Percentiles rank a stretch among this genome's conserved stretches.
phyloP scores from a whole-genome alignment of 2,113 vertebrate species.

The Calidris pugnax region DNA sequence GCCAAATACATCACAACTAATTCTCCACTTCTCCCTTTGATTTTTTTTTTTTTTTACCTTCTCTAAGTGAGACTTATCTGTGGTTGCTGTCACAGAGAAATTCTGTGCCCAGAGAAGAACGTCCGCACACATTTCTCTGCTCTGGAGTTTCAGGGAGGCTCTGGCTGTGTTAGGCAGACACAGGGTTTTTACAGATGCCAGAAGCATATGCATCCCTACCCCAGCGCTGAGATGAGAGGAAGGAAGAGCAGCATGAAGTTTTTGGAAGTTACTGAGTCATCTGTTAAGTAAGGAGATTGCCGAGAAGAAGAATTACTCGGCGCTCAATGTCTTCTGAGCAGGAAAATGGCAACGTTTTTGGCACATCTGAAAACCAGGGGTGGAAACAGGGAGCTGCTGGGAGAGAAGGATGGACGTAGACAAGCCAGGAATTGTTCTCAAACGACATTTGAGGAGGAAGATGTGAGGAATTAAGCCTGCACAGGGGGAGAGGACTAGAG shows the following conservation, averaged over 20 bases:
- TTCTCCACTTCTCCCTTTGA: neutral
- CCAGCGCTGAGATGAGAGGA: constrained; percentile 7
- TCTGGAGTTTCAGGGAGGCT: neutral
- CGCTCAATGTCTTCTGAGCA: neutral
- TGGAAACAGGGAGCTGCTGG: neutral
- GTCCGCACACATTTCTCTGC: neutral
- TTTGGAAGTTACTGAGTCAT: constrained; percentile 44
- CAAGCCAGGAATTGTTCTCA: constrained; percentile 13
- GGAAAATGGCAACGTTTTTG: constrained; percentile 9
- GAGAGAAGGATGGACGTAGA: neutral
- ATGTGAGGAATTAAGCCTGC: neutral
- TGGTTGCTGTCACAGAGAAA: neutral
- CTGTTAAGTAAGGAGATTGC: constrained; percentile 16
- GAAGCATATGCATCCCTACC: constrained; percentile 24
- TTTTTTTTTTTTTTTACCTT: neutral
- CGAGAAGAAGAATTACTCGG: neutral
- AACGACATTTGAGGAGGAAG: neutral
- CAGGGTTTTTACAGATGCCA: constrained; percentile 40
- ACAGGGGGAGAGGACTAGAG: neutral
- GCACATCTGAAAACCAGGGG: constrained; percentile 6
- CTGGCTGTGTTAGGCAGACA: constrained; percentile 7
- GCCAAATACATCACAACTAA: neutral
- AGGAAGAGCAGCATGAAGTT: constrained; percentile 48
- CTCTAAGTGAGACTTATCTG: neutral
- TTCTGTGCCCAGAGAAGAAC: neutral